Evolutionary conservation across 2,113 vertebrate genomes (phyloP), one percentile per base, ranked within the genome.

Genomic region (Synchiropus splendidus): DNA sequence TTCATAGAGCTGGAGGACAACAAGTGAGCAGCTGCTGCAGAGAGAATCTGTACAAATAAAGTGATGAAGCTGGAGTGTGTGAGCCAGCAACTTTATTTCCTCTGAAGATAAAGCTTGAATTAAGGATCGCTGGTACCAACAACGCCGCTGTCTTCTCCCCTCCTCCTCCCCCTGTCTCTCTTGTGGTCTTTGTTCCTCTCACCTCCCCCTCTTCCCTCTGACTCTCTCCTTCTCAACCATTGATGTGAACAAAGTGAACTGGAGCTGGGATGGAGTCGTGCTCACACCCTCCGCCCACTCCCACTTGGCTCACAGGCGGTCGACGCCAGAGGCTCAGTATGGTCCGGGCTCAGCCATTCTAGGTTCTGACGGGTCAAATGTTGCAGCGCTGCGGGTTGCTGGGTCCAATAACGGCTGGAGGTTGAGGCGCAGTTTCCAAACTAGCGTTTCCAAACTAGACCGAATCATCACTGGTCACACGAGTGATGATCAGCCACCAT

Each of bases 91-190:
- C 50, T 39, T 37, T 1, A 43, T 47, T 51, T 61, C 51, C 16
- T 56, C 58, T 46, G 39, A 10, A 64, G 48, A 78, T 70, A 77
- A 78, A 81, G 68, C 76, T 72, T 77, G 81, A 62, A 81, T 85
- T 81, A 68, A 82, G 68, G 32, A 15, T 16, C 31, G 8, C 51
- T 32, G 12, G 21, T 46, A 74, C 58, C 74, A 80, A 76, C 63
- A 42, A 33, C 46, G 12, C 47, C 68, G 60, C 51, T 64, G 70
- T 61, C 41, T 49, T 42, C 64, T 62, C 51, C 47, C 50, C 48
- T 48, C 37, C 47, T 18, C 43, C 46, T 48, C 37, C 47, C 15
- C 43, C 46, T 10, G 44, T 30, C 17, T 40, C 17, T 13, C 67
- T 62, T 54, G 58, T 45, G 50, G 49, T 37, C 55, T 72, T 74